A percentile compares a stretch with the other conserved stretches of the same genome.
Evolutionary conservation across 1,140 invertebrate species (phyloP).

Genomic region (Tyrophagus putrescentiae): DNA sequence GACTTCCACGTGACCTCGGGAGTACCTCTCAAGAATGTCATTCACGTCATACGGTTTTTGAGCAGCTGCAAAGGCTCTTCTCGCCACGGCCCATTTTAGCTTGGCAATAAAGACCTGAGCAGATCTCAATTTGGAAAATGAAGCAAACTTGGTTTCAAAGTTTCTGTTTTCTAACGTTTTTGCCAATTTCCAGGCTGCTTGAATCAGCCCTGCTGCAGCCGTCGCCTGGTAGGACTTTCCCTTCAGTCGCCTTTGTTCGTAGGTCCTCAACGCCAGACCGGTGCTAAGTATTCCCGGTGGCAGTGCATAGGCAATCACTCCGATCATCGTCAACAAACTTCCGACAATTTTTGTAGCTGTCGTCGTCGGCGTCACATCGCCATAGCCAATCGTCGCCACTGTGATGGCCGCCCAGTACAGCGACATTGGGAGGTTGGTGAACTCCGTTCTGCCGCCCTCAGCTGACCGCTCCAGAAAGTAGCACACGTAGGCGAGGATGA

Average conservation of each 20-base stretch:
- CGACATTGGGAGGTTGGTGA: background rate
- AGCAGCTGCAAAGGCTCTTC: conserved; percentile 80
- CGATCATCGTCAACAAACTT: background rate
- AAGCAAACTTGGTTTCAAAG: background rate
- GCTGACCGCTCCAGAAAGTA: background rate
- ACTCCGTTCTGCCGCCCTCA: too few species aligned
- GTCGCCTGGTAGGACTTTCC: too few species aligned
- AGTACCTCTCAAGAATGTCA: conserved; percentile 90
- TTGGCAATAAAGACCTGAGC: too few species aligned
- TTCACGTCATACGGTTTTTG: conserved; percentile 92
- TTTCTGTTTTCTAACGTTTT: background rate
- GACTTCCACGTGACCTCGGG: conserved; percentile 73
- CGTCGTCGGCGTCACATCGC: conserved; percentile 4
- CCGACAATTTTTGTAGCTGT: background rate
- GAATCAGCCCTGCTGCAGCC: too few species aligned
- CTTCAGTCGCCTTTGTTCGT: too few species aligned
- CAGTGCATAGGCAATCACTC: background rate
- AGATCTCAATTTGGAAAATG: background rate
- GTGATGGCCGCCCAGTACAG: conserved; percentile 7
- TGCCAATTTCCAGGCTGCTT: conserved; percentile 3
- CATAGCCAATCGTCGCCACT: conserved; percentile 8
- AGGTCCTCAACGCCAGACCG: conserved; percentile 15
- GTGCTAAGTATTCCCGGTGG: conserved; percentile 8
- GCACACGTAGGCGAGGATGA: background rate
- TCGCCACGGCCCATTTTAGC: conserved; percentile 46